Evolutionary conservation across 1,140 invertebrate species (phyloP).

Genomic region (Atta cephalotes): DNA sequence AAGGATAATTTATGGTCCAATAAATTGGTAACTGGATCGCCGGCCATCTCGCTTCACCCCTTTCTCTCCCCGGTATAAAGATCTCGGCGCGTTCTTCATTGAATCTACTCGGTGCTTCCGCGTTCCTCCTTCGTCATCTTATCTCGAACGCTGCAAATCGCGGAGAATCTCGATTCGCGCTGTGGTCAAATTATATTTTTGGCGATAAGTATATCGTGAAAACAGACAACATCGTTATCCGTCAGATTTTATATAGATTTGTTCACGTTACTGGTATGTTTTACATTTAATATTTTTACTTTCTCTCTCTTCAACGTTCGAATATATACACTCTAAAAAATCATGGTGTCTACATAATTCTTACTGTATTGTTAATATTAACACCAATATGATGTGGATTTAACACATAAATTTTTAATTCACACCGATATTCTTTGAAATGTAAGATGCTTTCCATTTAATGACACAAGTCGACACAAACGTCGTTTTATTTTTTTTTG

Average conservation of each 20-base stretch:
- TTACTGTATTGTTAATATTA: no score
- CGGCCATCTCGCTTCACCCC: not conserved
- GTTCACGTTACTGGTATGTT: no score
- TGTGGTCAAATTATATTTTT: not conserved
- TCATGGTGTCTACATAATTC: no score
- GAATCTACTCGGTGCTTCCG: slow-evolving; percentile 15
- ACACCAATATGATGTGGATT: no score
- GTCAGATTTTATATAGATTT: not conserved
- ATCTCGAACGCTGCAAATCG: slow-evolving; percentile 46
- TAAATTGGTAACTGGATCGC: slow-evolving; percentile 67
- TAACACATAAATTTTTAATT: no score
- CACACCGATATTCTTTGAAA: no score
- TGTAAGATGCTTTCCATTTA: no score
- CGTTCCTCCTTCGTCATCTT: not conserved
- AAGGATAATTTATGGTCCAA: slow-evolving; percentile 71
- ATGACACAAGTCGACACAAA: no score
- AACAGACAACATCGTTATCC: not conserved
- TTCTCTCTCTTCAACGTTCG: no score
- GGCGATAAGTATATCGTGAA: not conserved
- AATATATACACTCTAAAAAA: no score
- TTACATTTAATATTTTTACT: no score
- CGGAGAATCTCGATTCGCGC: not conserved
- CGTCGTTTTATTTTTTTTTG: no score
- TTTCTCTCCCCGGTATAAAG: slow-evolving; percentile 44
- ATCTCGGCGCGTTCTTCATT: slow-evolving; percentile 56